Evolutionary conservation across 30 jellyfish, hydroid and myxozoan species (phyloP).

Genomic region (Hydra vulgaris): DNA sequence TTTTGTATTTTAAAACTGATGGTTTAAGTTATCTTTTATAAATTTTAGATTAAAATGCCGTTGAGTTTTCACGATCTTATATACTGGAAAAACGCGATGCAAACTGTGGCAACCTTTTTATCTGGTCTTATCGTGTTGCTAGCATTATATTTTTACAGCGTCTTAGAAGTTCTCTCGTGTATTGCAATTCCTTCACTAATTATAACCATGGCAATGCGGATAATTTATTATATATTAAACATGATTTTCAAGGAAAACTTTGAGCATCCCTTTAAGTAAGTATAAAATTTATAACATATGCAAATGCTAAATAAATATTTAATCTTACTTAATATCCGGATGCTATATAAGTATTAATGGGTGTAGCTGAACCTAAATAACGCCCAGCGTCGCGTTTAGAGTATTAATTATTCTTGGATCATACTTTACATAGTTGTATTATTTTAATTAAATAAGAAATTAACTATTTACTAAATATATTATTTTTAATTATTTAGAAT

Average conservation of each 20-base stretch:
- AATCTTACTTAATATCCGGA: too few species aligned
- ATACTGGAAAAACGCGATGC: neutral
- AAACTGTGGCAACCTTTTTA: neutral
- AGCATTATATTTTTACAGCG: neutral
- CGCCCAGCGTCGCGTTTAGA: too few species aligned
- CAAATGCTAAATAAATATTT: too few species aligned
- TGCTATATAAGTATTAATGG: too few species aligned
- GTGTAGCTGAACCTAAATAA: too few species aligned
- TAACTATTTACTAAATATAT: neutral
- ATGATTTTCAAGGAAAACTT: neutral
- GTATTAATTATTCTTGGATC: too few species aligned
- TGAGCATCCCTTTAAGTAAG: neutral
- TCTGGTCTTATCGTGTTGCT: neutral
- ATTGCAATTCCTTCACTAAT: neutral
- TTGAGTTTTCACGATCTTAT: neutral
- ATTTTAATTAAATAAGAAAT: too few species aligned
- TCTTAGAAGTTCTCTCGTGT: neutral
- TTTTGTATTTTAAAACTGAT: too few species aligned
- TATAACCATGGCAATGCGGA: neutral
- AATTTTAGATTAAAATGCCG: neutral
- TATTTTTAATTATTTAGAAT: neutral
- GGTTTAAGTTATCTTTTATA: too few species aligned
- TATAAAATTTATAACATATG: too few species aligned
- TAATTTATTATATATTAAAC: neutral
- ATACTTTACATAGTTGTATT: too few species aligned